These are phyloP conservation scores for Rhinogobio ventralis DNA, from an alignment of 2,797 vertebrate genomes.

Conservation along the genomic window DNA sequence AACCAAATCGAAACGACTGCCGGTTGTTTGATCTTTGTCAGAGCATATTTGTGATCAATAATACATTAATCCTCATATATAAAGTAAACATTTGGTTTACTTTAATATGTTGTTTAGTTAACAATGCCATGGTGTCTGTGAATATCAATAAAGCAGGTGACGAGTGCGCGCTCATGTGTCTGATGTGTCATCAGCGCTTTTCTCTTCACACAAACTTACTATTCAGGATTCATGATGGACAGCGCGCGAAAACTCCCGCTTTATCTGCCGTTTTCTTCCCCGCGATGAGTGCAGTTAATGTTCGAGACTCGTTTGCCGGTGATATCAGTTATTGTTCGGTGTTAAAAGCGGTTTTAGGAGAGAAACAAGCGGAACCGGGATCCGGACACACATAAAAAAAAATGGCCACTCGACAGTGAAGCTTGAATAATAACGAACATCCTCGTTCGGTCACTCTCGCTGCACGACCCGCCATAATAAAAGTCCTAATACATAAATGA, in stretches of 20 bases:
- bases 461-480: slow-evolving; percentile 46
- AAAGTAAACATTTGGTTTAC: background rate
- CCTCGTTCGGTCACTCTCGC: background rate
- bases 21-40: background rate
- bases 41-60: background rate
- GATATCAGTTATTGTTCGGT: background rate
- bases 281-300: background rate
- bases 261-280: slow-evolving; percentile 7
- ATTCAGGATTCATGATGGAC: slow-evolving; percentile 96
- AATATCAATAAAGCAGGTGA: background rate
- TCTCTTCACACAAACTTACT: slow-evolving; percentile 81
- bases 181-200: slow-evolving; percentile 49
- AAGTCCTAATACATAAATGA: background rate
- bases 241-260: slow-evolving; percentile 74
- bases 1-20: background rate
- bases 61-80: too few species aligned
- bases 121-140: background rate
- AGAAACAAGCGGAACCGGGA: background rate
- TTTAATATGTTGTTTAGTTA: too few species aligned
- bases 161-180: slow-evolving; percentile 8
- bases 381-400: slow-evolving; percentile 5
- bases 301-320: background rate
- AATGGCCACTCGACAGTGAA: slow-evolving; percentile 47
- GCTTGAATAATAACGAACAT: background rate
- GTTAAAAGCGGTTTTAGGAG: slow-evolving; percentile 5